Conservation (phyloP, 2,797 vertebrate genomes). For the Danio jaintianensis region DNA sequence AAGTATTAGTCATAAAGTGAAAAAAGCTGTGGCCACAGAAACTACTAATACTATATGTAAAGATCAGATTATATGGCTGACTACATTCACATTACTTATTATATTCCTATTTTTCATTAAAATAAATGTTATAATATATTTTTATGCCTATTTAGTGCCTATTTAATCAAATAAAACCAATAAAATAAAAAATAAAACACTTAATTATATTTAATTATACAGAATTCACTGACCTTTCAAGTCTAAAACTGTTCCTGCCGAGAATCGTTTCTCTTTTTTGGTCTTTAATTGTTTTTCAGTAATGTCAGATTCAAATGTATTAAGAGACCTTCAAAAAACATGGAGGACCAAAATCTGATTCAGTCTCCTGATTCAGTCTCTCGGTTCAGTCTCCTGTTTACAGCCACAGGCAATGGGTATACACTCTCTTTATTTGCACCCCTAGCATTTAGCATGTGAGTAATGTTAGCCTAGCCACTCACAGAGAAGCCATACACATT, state of each 20-base stretch:
- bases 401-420: constrained; percentile 80
- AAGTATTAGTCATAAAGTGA: constrained; percentile 19
- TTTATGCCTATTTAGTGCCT: too few relatives aligned
- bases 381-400: constrained; percentile 72
- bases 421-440: constrained; percentile 74
- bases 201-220: constrained; percentile 59
- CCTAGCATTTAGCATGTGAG: constrained; percentile 72
- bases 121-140: too few relatives aligned
- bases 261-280: constrained; percentile 62
- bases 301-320: constrained; percentile 70
- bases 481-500: constrained; percentile 80
- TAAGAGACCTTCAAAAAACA: constrained; percentile 61
- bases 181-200: constrained; percentile 34
- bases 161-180: neutral
- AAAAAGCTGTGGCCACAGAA: constrained; percentile 21
- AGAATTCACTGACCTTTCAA: constrained; percentile 81
- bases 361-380: too few relatives aligned
- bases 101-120: too few relatives aligned
- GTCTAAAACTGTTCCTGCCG: constrained; percentile 74
- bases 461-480: constrained; percentile 76
- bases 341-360: constrained; percentile 69
- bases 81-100: too few relatives aligned
- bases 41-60: neutral
- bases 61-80: constrained; percentile 1
- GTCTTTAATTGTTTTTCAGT: constrained; percentile 53